Conservation (phyloP, 1,140 invertebrate species). For the Harpegnathos saltator region DNA sequence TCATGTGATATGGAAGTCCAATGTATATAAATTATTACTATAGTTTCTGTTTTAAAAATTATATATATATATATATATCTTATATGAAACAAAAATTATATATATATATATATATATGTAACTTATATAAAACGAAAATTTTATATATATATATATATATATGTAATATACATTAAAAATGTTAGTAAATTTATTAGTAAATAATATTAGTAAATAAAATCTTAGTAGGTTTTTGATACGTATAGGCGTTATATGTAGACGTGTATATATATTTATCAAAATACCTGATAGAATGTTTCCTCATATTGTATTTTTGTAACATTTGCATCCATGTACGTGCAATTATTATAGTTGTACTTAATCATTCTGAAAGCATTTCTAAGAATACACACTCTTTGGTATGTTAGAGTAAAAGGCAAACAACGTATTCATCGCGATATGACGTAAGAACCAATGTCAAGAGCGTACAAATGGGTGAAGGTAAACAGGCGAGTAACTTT, state of each 20-base stretch:
- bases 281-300: too few species aligned
- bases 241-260: constrained; percentile 10
- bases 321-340: background rate
- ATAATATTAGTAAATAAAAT: too few species aligned
- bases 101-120: too few species aligned
- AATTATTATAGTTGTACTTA: background rate
- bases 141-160: too few species aligned
- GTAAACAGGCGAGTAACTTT: constrained; percentile 80
- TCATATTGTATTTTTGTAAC: background rate
- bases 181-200: too few species aligned
- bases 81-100: too few species aligned
- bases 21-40: background rate
- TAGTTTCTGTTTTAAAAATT: background rate
- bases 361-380: constrained; percentile 8
- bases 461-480: constrained; percentile 82
- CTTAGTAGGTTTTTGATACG: too few species aligned
- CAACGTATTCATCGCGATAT: background rate
- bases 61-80: constrained; percentile 10
- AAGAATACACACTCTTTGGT: background rate
- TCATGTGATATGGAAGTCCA: constrained; percentile 10
- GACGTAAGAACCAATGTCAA: constrained; percentile 78
- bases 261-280: too few species aligned
- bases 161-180: too few species aligned
- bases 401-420: constrained; percentile 15
- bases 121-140: too few species aligned